Percentiles rank a stretch among this genome's conserved stretches.
Conservation (phyloP, 1,140 invertebrate genomes). For the Caenorhabditis briggsae region DNA sequence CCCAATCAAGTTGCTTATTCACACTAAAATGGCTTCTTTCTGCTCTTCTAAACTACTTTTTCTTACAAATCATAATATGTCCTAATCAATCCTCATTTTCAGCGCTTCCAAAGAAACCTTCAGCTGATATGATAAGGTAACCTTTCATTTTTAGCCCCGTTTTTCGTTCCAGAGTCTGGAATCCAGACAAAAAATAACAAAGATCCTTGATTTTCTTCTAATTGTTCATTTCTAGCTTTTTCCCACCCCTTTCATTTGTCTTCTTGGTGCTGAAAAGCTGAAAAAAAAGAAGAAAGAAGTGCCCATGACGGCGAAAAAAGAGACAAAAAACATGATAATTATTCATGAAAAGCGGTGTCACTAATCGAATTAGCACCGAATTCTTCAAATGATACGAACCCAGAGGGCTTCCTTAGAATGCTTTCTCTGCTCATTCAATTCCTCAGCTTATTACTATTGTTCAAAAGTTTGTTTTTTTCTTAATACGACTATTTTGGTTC, state of each 20-base stretch:
- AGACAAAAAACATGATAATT: constrained; percentile 17
- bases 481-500: too few species aligned
- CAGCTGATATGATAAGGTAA: constrained; percentile 33
- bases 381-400: constrained; percentile 5
- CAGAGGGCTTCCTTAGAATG: too few species aligned
- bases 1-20: too few species aligned
- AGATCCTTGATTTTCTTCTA: background rate
- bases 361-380: constrained; percentile 24
- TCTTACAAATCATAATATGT: background rate
- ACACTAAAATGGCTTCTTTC: too few species aligned
- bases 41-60: too few species aligned
- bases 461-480: background rate
- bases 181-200: background rate
- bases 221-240: background rate
- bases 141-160: too few species aligned
- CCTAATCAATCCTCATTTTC: background rate
- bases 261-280: background rate
- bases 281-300: background rate
- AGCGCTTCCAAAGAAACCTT: background rate
- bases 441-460: background rate
- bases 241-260: background rate
- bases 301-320: background rate
- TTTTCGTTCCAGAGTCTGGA: too few species aligned
- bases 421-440: background rate
- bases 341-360: constrained; percentile 48